Conservation (phyloP, 2,113 vertebrate species). For the Psammodynastes pulverulentus region DNA sequence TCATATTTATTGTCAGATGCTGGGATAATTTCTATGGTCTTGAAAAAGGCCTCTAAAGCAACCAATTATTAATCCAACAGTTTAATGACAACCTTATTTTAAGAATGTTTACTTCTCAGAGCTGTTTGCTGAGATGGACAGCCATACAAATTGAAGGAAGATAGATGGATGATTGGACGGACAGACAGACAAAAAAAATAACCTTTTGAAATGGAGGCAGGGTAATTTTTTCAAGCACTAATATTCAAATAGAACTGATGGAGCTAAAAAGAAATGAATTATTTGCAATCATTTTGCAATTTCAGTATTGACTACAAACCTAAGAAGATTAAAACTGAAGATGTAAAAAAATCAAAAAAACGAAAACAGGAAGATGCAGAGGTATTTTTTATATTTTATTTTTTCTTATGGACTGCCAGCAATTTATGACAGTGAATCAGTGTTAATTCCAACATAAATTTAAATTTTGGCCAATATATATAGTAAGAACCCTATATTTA, state of each 20-base stretch:
- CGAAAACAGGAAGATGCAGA: constrained; percentile 86
- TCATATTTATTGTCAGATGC: neutral
- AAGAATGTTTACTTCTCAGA: neutral
- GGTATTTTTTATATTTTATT: constrained; percentile 35
- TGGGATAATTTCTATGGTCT: neutral
- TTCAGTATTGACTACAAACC: constrained; percentile 85
- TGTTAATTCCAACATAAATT: neutral
- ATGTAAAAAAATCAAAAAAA: constrained; percentile 90
- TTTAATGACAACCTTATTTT: neutral
- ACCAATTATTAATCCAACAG: neutral
- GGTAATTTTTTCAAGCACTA: neutral
- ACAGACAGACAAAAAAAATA: neutral
- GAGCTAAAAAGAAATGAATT: neutral
- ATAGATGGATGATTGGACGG: neutral
- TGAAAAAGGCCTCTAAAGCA: neutral
- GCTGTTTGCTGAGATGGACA: neutral
- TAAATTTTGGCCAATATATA: neutral
- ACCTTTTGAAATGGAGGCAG: neutral
- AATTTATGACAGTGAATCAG: neutral
- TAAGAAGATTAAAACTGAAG: constrained; percentile 93
- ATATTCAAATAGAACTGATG: neutral
- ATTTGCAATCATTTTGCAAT: constrained; percentile 45
- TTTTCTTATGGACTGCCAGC: neutral
- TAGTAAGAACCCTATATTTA: neutral
- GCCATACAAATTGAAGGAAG: neutral